Evolutionary conservation across 1,140 invertebrate genomes (phyloP), one percentile per base, ranked within the genome.

Genomic region (Helicoverpa zea): DNA sequence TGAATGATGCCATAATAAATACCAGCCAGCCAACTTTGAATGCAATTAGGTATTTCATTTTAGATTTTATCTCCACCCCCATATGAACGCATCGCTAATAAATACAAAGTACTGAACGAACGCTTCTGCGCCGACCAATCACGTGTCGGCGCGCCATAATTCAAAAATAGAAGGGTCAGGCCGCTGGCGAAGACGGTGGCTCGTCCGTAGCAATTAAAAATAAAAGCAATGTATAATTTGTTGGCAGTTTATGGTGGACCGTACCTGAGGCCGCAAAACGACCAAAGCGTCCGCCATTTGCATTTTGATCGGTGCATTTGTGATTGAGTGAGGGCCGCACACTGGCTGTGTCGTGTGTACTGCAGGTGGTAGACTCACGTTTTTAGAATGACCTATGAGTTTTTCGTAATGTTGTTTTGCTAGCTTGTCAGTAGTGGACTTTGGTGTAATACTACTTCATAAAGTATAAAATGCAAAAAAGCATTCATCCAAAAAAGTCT

Each of bases 181-280:
- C 91, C 90, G 83, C 91, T 87, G 91, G 92, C 91, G 77, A 88
- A 91, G 91, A 88, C 91, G 88, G 91, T 92, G 91, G 92, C 92
- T 90, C 87, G 88, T 89, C 89, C 89, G 82, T 90, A 90, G 89
- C 91, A 94, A 94, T 94, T 94, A 94, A 94, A 94, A 94, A 94
- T 93, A 93, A 94, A 91, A 91, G 88, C 88, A 88, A 87, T 86
- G 87, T 91, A 87, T 94, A 93, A 94, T 94, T 94, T 93, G 92
- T 91, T 90, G 87, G 86, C 88, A 90, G 89, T 90, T 94, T 90
- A 90, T 89, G 87, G 86, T 82, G 86, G 86, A 81, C 84, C 80
- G 83, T 76, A 83, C 78, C 86, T 49, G 84, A 68, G 84, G 81
- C 88, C 85, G 88, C 85, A 89, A 91, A 92, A 93, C 79, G 87